phyloP scores from a whole-genome alignment of 2,888 invertebrate species.

The Rhamnusium bicolor region DNA sequence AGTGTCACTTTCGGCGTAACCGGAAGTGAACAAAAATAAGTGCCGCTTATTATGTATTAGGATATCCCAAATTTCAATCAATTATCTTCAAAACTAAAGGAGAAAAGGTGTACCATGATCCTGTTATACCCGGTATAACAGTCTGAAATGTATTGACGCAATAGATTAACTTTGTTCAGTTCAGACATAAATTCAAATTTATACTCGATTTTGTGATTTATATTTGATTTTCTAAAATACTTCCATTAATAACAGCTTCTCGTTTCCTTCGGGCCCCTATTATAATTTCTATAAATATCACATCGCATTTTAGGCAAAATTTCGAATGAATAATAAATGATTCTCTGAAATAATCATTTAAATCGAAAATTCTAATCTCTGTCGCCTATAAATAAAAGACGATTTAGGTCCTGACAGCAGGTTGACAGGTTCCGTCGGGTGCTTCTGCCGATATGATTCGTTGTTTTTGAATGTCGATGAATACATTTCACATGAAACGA shows the following conservation, averaged over 20 bases:
- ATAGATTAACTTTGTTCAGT: background rate
- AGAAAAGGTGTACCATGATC: no score
- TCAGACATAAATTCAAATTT: background rate
- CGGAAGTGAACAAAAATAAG: no score
- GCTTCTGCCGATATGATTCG: conserved; percentile 31
- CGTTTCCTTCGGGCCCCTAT: background rate
- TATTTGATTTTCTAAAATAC: background rate
- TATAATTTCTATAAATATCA: conserved; percentile 12
- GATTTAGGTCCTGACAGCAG: conserved; percentile 38
- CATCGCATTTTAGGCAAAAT: conserved; percentile 8
- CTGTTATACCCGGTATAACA: no score
- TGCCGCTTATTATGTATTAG: no score
- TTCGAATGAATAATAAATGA: conserved; percentile 18
- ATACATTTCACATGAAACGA: conserved; percentile 16
- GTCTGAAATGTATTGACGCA: background rate
- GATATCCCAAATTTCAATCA: no score
- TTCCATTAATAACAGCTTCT: background rate
- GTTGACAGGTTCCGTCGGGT: conserved; percentile 39
- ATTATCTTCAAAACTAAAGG: no score
- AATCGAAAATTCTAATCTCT: conserved; percentile 35
- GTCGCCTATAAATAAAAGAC: conserved; percentile 39
- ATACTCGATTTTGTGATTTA: background rate
- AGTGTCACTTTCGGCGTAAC: no score
- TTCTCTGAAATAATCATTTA: conserved; percentile 31
- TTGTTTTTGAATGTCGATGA: conserved; percentile 36